These are phyloP conservation scores for Drosophila lacertosa DNA, from an alignment of 1,140 invertebrate genomes.

Conservation along the genomic window DNA sequence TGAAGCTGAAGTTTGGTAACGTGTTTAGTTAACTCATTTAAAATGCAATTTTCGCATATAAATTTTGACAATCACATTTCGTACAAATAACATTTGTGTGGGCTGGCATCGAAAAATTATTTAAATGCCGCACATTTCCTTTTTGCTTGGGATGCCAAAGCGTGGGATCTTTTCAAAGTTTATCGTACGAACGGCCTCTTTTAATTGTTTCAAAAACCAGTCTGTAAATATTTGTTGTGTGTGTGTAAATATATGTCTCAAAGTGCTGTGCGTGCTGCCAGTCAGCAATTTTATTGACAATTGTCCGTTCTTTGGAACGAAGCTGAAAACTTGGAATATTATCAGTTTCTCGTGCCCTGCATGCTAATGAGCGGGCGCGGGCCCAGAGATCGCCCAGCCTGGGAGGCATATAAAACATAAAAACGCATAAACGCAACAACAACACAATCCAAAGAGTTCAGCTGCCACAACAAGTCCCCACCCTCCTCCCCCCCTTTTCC, in stretches of 20 bases:
- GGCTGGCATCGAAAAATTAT: constrained; percentile 68
- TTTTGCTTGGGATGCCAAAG: constrained; percentile 52
- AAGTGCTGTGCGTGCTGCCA: constrained; percentile 59
- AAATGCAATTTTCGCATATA: constrained; percentile 80
- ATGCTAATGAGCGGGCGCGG: constrained; percentile 66
- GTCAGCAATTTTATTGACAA: constrained; percentile 72
- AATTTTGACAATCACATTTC: constrained; percentile 69
- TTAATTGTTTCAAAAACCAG: constrained; percentile 46
- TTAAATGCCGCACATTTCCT: constrained; percentile 71
- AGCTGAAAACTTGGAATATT: constrained; percentile 43
- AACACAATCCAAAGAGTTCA: constrained; percentile 53
- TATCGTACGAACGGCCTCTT: constrained; percentile 25
- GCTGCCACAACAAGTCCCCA: constrained; percentile 18
- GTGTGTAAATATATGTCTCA: constrained; percentile 42
- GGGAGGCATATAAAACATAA: constrained; percentile 67
- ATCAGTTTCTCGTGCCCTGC: constrained; percentile 67
- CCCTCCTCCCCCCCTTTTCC: neutral
- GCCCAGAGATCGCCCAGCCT: neutral
- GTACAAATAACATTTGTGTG: constrained; percentile 70
- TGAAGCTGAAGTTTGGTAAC: constrained; percentile 32
- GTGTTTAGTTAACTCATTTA: constrained; percentile 46
- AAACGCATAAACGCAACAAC: constrained; percentile 64
- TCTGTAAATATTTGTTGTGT: constrained; percentile 6
- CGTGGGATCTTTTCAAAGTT: constrained; percentile 62
- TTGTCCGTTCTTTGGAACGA: constrained; percentile 46